A percentile compares a stretch with the other conserved stretches of the same genome.
Conservation (phyloP, 2,113 vertebrate species). For the Xenopus laevis region DNA sequence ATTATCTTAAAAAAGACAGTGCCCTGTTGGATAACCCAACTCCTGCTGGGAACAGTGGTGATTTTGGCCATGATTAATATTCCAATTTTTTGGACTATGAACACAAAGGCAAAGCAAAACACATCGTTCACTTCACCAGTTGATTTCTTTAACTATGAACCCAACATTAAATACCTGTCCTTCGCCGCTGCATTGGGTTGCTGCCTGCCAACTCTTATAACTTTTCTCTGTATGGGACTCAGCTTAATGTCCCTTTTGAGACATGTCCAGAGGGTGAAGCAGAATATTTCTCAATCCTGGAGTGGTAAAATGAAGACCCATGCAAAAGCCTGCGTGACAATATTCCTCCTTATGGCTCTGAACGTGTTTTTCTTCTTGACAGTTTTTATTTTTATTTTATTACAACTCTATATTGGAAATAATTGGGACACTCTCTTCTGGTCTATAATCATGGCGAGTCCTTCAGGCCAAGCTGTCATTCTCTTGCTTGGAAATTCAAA, state of each 20-base stretch:
- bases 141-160: not conserved
- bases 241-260: constrained; percentile 46
- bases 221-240: constrained; percentile 17
- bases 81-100: not conserved
- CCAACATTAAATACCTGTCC: too few species aligned
- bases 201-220: constrained; percentile 33
- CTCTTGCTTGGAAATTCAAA: constrained; percentile 44
- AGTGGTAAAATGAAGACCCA: constrained; percentile 48
- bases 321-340: constrained; percentile 38
- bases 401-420: not conserved
- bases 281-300: constrained; percentile 11
- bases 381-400: not conserved
- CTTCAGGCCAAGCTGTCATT: constrained; percentile 46
- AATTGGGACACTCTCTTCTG: not conserved
- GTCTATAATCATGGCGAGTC: constrained; percentile 29
- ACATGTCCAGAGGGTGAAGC: constrained; percentile 32
- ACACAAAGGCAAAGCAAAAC: not conserved
- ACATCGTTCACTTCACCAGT: constrained; percentile 14
- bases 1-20: constrained; percentile 28
- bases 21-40: constrained; percentile 2
- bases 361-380: constrained; percentile 19
- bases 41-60: constrained; percentile 30
- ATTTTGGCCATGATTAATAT: not conserved
- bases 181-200: not conserved
- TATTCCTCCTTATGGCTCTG: constrained; percentile 40